Evolutionary conservation across 2,113 vertebrate genomes (phyloP).

Genomic region (Scatophagus argus): DNA sequence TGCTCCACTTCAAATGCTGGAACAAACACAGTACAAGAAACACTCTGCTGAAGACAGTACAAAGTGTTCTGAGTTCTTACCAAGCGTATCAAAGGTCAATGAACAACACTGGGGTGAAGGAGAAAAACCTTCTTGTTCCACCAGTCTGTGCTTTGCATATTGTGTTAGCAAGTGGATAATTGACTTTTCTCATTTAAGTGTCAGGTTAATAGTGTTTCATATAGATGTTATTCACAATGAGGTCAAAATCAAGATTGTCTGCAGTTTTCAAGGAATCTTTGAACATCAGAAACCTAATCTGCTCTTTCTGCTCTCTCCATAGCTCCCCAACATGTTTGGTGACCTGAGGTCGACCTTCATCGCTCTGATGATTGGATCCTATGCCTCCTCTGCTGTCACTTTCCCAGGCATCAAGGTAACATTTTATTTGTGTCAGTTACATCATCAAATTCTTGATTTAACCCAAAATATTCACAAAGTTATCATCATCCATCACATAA

Average conservation of each 20-base stretch:
- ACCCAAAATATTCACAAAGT: background rate
- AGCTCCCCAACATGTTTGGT: conserved; percentile 99
- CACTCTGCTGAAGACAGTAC: background rate
- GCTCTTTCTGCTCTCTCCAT: conserved; percentile 16
- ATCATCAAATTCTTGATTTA: background rate
- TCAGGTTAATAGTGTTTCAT: background rate
- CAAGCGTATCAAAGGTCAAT: conserved; percentile 1
- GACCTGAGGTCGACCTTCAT: conserved; percentile 98
- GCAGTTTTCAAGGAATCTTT: background rate
- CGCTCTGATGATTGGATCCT: conserved; percentile 98
- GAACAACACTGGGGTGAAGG: background rate
- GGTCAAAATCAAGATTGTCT: background rate
- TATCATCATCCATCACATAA: background rate
- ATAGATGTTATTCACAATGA: background rate
- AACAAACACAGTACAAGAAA: conserved; percentile 11
- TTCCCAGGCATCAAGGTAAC: conserved; percentile 96
- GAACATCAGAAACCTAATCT: background rate
- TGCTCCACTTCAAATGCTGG: conserved; percentile 24
- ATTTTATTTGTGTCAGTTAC: background rate
- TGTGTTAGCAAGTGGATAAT: background rate
- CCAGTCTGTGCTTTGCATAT: background rate
- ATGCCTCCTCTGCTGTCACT: conserved; percentile 97
- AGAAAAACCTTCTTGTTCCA: background rate
- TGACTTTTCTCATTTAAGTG: background rate
- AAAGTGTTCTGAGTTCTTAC: background rate